A percentile compares a stretch with the other conserved stretches of the same genome.
phyloP scores from a whole-genome alignment of 2,113 vertebrate genomes.

The Callochromis pleurospilus region DNA sequence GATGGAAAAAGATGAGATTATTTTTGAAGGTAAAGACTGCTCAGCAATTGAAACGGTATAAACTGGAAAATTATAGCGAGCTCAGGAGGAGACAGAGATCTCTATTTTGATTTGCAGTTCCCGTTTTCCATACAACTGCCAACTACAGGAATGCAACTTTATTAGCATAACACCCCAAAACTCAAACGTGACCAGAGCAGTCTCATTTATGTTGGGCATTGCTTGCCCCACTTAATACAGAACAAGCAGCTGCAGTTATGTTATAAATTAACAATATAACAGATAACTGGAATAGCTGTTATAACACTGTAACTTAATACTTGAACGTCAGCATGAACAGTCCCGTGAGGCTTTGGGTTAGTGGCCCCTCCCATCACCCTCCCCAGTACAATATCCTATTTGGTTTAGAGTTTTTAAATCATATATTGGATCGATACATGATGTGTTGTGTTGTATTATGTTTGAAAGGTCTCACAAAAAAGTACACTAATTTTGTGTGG shows the following conservation, averaged over 20 bases:
- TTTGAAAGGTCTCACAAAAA: neutral
- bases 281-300: neutral
- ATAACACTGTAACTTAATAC: neutral
- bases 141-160: neutral
- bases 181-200: neutral
- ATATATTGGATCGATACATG: neutral
- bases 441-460: neutral
- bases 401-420: neutral
- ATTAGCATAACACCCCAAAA: neutral
- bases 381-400: neutral
- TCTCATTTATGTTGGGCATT: neutral
- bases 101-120: neutral
- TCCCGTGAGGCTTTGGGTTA: neutral
- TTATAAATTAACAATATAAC: neutral
- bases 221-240: neutral
- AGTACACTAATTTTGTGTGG: neutral
- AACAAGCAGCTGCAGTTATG: neutral
- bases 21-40: neutral
- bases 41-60: neutral
- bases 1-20: neutral
- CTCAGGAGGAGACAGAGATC: neutral
- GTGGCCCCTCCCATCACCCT: neutral
- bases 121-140: neutral
- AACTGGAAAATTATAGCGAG: neutral
- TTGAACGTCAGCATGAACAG: neutral